Percentiles rank a stretch among this genome's conserved stretches.
phyloP scores from a whole-genome alignment of 2,113 vertebrate genomes.

The Tupaia chinensis region DNA sequence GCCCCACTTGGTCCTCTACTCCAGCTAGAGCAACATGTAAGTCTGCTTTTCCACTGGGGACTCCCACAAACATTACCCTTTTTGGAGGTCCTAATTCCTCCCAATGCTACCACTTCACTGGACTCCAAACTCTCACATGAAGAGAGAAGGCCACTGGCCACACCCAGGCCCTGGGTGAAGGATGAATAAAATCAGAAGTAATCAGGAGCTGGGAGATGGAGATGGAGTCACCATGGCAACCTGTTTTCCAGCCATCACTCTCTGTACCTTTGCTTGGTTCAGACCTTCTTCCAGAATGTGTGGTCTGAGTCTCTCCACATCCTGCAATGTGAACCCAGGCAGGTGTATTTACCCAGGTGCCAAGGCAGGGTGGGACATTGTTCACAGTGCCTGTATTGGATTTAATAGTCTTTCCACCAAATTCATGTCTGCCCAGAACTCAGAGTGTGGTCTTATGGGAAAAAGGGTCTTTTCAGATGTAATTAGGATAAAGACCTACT shows the following conservation, averaged over 20 bases:
- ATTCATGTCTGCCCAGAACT: not conserved
- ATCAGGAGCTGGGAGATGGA: not conserved
- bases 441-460: not conserved
- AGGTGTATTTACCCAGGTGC: not conserved
- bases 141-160: not conserved
- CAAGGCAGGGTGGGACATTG: not conserved
- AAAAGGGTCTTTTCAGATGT: not conserved
- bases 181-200: not conserved
- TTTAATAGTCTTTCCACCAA: no score
- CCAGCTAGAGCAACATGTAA: not conserved
- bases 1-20: fast-evolving
- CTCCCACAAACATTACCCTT: fast-evolving
- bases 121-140: not conserved
- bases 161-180: not conserved
- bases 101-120: no score
- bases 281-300: not conserved
- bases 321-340: no score
- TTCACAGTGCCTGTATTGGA: fast-evolving
- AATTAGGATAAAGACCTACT: not conserved
- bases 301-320: not conserved
- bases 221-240: not conserved
- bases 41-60: fast-evolving
- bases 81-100: not conserved
- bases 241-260: not conserved
- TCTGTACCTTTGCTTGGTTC: not conserved